A percentile compares a stretch with the other conserved stretches of the same genome.
Conservation (phyloP, 2,797 vertebrate species). For the Spinibarbus caldwelli region DNA sequence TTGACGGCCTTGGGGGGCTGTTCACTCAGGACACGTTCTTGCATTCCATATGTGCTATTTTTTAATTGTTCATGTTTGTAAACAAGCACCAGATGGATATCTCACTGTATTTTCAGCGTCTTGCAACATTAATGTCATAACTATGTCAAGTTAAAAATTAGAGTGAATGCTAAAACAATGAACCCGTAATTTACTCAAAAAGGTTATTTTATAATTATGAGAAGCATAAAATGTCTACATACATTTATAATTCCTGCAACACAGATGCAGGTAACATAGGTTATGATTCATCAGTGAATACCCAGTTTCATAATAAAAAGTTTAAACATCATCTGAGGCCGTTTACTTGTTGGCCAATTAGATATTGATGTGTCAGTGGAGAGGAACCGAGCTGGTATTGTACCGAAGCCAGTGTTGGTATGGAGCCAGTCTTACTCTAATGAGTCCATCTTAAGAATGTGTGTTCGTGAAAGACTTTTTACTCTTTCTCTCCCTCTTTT, state of each 20-base stretch:
- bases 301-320: neutral
- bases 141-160: neutral
- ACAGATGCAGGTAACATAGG: neutral
- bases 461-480: constrained; percentile 64
- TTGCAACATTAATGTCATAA: neutral
- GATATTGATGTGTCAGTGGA: neutral
- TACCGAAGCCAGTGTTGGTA: neutral
- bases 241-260: neutral
- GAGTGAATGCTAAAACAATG: neutral
- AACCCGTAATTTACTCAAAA: neutral
- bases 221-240: neutral
- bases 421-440: constrained; percentile 63
- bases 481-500: constrained; percentile 25
- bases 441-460: constrained; percentile 71
- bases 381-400: neutral
- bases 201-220: neutral
- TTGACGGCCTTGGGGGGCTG: constrained; percentile 14
- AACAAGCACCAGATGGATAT: constrained; percentile 32
- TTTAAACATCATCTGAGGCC: neutral
- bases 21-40: constrained; percentile 32
- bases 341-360: constrained; percentile 16
- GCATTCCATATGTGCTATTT: constrained; percentile 26
- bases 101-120: constrained; percentile 6
- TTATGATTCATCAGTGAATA: neutral
- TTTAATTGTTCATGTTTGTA: constrained; percentile 18